These are phyloP conservation scores for Poeciliopsis turneri DNA, from an alignment of 2,797 vertebrate genomes.

Conservation along the genomic window DNA sequence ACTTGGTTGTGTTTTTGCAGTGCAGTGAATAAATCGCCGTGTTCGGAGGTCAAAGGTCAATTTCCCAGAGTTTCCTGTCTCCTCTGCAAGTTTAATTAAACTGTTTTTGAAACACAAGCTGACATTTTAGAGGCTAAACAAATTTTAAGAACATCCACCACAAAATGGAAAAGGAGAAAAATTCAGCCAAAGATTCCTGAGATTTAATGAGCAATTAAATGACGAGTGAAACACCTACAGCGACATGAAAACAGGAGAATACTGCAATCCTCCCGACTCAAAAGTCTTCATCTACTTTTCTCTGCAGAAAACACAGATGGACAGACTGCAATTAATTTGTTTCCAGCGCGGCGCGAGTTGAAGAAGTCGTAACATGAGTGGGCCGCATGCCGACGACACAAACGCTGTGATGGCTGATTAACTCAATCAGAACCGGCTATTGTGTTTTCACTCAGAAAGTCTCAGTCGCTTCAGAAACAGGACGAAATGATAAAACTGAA, in stretches of 20 bases:
- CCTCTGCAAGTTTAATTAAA: background rate
- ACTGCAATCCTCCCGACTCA: background rate
- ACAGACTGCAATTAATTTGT: conserved; percentile 20
- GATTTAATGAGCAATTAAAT: background rate
- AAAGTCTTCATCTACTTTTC: background rate
- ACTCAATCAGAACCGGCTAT: conserved; percentile 59
- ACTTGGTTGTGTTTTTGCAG: background rate
- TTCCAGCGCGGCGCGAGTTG: background rate
- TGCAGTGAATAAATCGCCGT: background rate
- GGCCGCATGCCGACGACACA: conserved; percentile 39
- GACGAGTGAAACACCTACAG: background rate
- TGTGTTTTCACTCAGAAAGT: conserved; percentile 42
- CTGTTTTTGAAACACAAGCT: background rate
- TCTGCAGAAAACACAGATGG: conserved; percentile 51
- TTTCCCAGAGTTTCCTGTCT: background rate
- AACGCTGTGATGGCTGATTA: conserved; percentile 56
- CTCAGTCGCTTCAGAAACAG: conserved; percentile 14
- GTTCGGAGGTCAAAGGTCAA: background rate
- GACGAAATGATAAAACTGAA: conserved; percentile 12
- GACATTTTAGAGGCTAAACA: background rate
- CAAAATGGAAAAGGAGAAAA: background rate
- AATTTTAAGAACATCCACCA: background rate
- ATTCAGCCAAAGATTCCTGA: background rate
- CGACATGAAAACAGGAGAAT: background rate
- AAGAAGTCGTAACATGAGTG: conserved; percentile 49